A percentile compares a stretch with the other conserved stretches of the same genome.
phyloP scores from a whole-genome alignment of 2,113 vertebrate genomes.

The Falco punctatus region DNA sequence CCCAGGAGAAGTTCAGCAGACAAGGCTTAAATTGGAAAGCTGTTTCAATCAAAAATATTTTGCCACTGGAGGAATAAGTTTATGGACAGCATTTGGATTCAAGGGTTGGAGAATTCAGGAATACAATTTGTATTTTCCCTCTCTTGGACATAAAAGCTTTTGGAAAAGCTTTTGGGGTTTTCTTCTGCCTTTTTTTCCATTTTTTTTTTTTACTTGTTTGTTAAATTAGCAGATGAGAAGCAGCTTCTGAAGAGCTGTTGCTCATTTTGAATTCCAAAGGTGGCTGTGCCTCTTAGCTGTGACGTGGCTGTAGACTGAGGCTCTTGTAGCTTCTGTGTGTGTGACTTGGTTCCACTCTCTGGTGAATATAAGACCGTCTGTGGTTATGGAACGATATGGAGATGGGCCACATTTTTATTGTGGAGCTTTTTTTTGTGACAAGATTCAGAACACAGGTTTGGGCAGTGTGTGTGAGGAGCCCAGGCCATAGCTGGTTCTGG shows the following conservation, averaged over 20 bases:
- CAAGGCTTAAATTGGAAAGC: constrained; percentile 6
- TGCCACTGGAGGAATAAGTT: background rate
- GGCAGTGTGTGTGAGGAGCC: background rate
- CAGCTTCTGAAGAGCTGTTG: background rate
- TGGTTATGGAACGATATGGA: background rate
- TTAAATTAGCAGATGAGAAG: background rate
- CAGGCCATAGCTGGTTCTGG: accelerated
- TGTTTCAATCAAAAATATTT: constrained; percentile 33
- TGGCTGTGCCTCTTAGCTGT: background rate
- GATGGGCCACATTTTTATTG: background rate
- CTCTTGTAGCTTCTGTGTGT: background rate
- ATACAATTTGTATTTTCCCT: background rate
- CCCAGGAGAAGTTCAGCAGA: background rate
- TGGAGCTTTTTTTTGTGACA: background rate
- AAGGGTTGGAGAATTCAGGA: background rate
- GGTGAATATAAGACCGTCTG: accelerated
- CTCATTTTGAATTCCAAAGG: background rate
- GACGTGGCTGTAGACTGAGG: background rate
- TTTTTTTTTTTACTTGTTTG: background rate
- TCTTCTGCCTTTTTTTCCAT: accelerated
- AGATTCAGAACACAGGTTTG: background rate
- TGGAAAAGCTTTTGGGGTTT: background rate
- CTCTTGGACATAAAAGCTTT: background rate
- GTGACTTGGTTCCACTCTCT: background rate
- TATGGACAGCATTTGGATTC: background rate